Conservation (phyloP, 2,113 vertebrate genomes). For the Sphaerodactylus townsendi region DNA sequence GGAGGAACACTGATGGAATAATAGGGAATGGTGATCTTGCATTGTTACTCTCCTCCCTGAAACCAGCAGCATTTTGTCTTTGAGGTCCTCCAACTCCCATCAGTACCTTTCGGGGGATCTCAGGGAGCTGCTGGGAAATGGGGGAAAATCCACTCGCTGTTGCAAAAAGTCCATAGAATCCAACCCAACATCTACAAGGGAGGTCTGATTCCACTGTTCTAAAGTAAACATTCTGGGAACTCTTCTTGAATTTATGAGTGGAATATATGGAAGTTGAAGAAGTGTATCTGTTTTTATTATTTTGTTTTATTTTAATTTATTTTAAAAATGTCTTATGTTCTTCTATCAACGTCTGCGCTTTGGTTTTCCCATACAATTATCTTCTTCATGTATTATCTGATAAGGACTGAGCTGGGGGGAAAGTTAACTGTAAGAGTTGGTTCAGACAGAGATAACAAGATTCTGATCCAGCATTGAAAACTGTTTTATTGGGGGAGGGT, state of each 20-base stretch:
- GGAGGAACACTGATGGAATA: too few species aligned
- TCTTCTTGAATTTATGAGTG: background rate
- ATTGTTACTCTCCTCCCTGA: too few species aligned
- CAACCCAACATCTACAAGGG: background rate
- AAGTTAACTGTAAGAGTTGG: background rate
- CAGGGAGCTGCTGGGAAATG: too few species aligned
- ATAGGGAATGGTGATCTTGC: too few species aligned
- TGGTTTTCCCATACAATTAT: background rate
- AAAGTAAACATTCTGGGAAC: background rate
- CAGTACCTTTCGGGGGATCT: too few species aligned
- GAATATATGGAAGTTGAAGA: background rate
- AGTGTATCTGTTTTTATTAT: background rate
- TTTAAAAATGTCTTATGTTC: background rate
- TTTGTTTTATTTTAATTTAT: background rate
- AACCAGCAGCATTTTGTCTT: too few species aligned
- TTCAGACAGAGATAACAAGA: background rate
- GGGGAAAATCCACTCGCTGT: too few species aligned
- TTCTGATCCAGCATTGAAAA: background rate
- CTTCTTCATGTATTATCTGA: background rate
- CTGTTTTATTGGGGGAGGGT: slow-evolving; percentile 34
- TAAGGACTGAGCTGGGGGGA: background rate
- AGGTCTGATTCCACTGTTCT: background rate
- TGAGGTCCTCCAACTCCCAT: too few species aligned
- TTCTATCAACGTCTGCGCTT: background rate
- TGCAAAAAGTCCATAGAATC: too few species aligned